Percentiles rank a stretch among this genome's conserved stretches.
Conservation (phyloP, 2,888 invertebrate genomes). For the Eristalis pertinax region DNA sequence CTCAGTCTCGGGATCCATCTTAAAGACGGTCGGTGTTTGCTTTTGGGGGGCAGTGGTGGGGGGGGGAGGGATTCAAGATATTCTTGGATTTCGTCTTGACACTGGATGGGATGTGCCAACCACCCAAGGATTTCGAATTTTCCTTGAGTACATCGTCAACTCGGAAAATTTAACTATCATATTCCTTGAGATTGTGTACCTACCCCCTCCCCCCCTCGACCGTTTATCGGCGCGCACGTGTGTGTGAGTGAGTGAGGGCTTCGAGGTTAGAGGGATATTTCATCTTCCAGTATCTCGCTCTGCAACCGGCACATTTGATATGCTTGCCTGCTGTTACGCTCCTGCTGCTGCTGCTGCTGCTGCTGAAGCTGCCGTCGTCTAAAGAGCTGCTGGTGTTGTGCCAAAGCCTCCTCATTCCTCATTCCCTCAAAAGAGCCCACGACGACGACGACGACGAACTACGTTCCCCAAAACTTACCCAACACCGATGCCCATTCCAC, state of each 20-base stretch:
- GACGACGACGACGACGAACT: too few relatives aligned
- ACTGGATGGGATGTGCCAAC: constrained; percentile 35
- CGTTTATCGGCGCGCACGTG: constrained; percentile 1
- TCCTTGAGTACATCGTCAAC: constrained; percentile 46
- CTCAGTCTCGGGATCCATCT: background rate
- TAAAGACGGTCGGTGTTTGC: constrained; percentile 17
- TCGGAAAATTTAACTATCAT: constrained; percentile 49
- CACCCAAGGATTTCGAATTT: constrained; percentile 67
- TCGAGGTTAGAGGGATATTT: constrained; percentile 57
- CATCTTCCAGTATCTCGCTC: constrained; percentile 57
- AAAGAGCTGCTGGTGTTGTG: constrained; percentile 65
- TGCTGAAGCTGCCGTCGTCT: constrained; percentile 64
- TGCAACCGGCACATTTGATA: constrained; percentile 70
- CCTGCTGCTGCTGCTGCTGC: background rate
- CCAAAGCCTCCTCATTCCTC: constrained; percentile 45
- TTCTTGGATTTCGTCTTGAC: constrained; percentile 66
- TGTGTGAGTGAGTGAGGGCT: background rate
- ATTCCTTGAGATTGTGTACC: constrained; percentile 19
- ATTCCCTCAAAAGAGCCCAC: too few relatives aligned
- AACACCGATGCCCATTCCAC: constrained; percentile 48
- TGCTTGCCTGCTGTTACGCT: constrained; percentile 69
- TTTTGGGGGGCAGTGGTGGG: background rate
- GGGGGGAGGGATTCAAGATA: background rate
- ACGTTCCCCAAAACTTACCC: background rate
- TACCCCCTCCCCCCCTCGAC: background rate